Percentiles rank a stretch among this genome's conserved stretches.
Evolutionary conservation across 2,113 vertebrate genomes (phyloP).

Genomic region (Zeus faber): DNA sequence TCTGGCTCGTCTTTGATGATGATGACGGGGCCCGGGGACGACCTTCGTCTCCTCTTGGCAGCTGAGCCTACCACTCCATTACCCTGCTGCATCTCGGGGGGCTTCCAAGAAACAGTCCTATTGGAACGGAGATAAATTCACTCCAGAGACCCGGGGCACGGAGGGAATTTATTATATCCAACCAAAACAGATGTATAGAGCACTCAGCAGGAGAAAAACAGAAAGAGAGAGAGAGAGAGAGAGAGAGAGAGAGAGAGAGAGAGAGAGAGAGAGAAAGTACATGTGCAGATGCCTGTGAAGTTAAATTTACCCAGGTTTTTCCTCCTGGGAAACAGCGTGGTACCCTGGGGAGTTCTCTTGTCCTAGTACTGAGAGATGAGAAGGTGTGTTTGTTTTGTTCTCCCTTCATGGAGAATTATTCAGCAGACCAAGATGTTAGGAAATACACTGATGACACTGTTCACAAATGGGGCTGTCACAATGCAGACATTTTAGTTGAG

Average conservation of each 20-base stretch:
- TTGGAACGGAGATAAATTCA: constrained; percentile 7
- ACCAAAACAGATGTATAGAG: too few relatives aligned
- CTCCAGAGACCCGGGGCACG: background rate
- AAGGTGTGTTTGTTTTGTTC: too few relatives aligned
- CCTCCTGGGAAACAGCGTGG: constrained; percentile 41
- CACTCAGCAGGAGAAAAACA: background rate
- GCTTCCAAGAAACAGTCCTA: constrained; percentile 59
- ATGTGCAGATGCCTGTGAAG: background rate
- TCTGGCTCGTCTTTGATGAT: constrained; percentile 57
- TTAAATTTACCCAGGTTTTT: constrained; percentile 52
- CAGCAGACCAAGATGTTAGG: too few relatives aligned
- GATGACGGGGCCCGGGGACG: constrained; percentile 47
- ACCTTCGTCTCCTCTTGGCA: constrained; percentile 54
- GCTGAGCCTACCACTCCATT: constrained; percentile 34
- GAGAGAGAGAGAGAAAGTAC: background rate
- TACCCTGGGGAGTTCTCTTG: constrained; percentile 48
- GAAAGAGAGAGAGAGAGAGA: background rate
- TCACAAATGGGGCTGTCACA: too few relatives aligned
- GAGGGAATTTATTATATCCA: background rate
- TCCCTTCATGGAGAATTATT: too few relatives aligned
- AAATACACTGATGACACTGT: too few relatives aligned
- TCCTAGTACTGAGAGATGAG: constrained; percentile 45
- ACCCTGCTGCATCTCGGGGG: constrained; percentile 43
- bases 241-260: background rate
- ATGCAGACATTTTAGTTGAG: too few relatives aligned